phyloP scores from a whole-genome alignment of 2,113 vertebrate species.

The Mesitornis unicolor region DNA sequence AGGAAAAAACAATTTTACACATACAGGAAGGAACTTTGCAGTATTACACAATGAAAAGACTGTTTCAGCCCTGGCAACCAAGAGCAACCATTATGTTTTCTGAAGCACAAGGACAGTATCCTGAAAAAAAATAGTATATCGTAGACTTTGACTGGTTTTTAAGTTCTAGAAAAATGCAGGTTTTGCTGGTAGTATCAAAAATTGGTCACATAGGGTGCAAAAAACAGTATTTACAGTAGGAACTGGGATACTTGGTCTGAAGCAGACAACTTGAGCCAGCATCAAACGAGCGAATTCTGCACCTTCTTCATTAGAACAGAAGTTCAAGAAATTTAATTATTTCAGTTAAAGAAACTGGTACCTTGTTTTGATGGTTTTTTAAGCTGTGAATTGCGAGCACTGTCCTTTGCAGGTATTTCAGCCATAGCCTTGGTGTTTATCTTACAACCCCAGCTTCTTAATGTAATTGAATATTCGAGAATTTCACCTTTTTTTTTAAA shows the following conservation, averaged over 20 bases:
- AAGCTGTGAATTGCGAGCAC: neutral
- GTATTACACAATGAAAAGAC: neutral
- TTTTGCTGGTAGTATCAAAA: neutral
- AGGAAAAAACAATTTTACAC: neutral
- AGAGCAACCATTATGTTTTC: neutral
- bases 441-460: no score
- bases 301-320: neutral
- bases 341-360: neutral
- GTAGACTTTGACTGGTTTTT: accelerated
- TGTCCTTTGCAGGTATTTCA: neutral
- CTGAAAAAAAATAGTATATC: neutral
- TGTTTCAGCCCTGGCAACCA: neutral
- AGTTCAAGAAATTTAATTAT: no score
- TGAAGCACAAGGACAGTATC: neutral
- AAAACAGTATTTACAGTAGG: accelerated
- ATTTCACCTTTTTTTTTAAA: neutral
- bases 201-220: neutral
- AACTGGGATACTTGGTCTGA: neutral
- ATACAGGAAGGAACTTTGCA: neutral
- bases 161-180: neutral
- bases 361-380: neutral
- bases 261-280: neutral
- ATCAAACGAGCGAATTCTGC: neutral
- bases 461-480: accelerated
- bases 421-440: accelerated